Evolutionary conservation across 1,140 invertebrate genomes (phyloP).

Genomic region (Dryas iulia): DNA sequence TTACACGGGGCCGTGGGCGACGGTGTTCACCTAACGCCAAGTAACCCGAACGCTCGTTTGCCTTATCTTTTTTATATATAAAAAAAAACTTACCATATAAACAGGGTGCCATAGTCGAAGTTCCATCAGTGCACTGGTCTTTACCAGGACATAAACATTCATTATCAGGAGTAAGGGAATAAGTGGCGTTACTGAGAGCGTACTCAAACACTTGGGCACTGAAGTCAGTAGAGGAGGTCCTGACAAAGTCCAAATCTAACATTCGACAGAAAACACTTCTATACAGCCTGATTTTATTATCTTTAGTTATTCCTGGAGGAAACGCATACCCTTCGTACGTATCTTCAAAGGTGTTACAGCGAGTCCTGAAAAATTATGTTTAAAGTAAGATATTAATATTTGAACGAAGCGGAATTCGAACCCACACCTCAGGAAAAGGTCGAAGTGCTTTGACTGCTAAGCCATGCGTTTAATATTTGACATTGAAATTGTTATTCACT

Average conservation of each 20-base stretch:
- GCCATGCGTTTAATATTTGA: too few species aligned
- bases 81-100: constrained; percentile 87
- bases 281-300: constrained; percentile 81
- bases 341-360: constrained; percentile 53
- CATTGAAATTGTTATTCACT: too few species aligned
- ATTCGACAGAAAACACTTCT: constrained; percentile 86
- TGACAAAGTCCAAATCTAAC: constrained; percentile 80
- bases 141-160: constrained; percentile 81
- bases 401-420: too few species aligned
- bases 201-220: constrained; percentile 76
- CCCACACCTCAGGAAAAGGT: too few species aligned
- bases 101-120: constrained; percentile 85
- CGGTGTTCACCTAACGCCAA: too few species aligned
- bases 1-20: too few species aligned
- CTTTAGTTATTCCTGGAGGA: constrained; percentile 79
- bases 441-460: too few species aligned
- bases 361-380: constrained; percentile 38
- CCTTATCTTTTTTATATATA: too few species aligned
- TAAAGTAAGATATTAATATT: too few species aligned
- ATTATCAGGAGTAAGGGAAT: constrained; percentile 82
- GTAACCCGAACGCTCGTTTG: too few species aligned
- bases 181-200: constrained; percentile 72
- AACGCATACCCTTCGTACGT: constrained; percentile 83
- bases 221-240: constrained; percentile 60
- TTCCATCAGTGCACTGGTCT: constrained; percentile 82